phyloP scores from a whole-genome alignment of 2,113 vertebrate species.

The Paradoxurus hermaphroditus region DNA sequence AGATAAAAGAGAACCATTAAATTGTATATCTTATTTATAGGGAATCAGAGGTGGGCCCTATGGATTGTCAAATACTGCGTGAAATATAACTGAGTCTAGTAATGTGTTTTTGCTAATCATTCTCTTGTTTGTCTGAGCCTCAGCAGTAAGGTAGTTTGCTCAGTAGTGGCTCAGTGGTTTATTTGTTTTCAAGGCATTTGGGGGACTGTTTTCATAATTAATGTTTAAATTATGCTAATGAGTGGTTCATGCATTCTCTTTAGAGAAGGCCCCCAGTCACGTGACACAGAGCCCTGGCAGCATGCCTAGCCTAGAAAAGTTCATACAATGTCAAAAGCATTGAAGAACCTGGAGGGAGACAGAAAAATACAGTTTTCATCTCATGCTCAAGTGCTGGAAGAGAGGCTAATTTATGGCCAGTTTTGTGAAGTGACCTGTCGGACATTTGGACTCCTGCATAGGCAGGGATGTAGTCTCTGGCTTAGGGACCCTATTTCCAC shows the following conservation, averaged over 20 bases:
- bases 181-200: slow-evolving; percentile 61
- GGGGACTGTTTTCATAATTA: slow-evolving; percentile 33
- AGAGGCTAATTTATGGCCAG: neutral
- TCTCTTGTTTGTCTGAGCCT: slow-evolving; percentile 71
- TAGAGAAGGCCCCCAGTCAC: neutral
- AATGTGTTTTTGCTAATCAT: slow-evolving; percentile 80
- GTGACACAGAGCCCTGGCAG: neutral
- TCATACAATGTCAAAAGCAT: neutral
- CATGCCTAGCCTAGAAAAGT: neutral
- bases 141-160: slow-evolving; percentile 66
- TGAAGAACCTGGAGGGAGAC: neutral
- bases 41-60: slow-evolving; percentile 78
- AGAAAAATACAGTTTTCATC: neutral
- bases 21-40: slow-evolving; percentile 85
- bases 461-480: neutral
- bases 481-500: neutral
- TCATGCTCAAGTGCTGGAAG: neutral
- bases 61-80: slow-evolving; percentile 81
- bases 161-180: slow-evolving; percentile 48
- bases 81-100: slow-evolving; percentile 74
- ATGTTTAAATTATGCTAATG: slow-evolving; percentile 46
- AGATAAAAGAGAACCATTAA: slow-evolving; percentile 83
- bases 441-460: neutral
- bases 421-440: neutral
- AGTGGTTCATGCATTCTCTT: slow-evolving; percentile 35